Evolutionary conservation across 2,797 vertebrate genomes (phyloP), one percentile per base, ranked within the genome.

Genomic region (Anguilla obscura): DNA sequence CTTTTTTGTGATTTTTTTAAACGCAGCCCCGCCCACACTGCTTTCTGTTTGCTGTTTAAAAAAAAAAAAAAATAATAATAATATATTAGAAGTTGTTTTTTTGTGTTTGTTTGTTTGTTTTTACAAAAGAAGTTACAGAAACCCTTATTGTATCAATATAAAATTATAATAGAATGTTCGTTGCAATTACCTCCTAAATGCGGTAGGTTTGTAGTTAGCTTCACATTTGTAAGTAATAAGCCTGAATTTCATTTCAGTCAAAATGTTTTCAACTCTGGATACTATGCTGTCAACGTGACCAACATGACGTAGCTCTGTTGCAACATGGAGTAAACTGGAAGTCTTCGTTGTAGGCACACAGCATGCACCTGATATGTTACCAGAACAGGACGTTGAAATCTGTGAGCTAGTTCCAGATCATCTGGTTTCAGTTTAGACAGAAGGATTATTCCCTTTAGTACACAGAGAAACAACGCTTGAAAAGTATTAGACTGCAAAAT

Each of bases 341-440:
- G 16, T 85, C 14, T 85, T 85, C 12, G 3, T 27, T 84, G 14
- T 58, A 56, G 83, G 10, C 8, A 85, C 12, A 85, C 7, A 18
- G 7, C 54, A 60, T 24, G 9, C 84, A 85, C 56, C 58, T 85
- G 85, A 58, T 66, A 40, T 66, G 33, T 85, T 66, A 45, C 58
- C 85, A 85, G 18, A 85, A 66, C 12, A 21, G 12, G 58, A 14
- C 56, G 16, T 85, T 58, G 56, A 36, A 85, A 66, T 58, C 56
- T 58, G 54, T n/a, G 36, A 63, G 58, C 30, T 56, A 8, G 33
- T 12, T 36, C 27, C 56, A 66, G 21, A 40, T 66, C 56, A 85
- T 85, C 85, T 85, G 85, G 85, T 66, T 85, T 85, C 33, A 58
- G 58, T 85, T 85, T 54, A 60, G 83, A 33, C 83, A 58, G 83